phyloP scores from a whole-genome alignment of 2,113 vertebrate genomes.

The Bombycilla garrulus region DNA sequence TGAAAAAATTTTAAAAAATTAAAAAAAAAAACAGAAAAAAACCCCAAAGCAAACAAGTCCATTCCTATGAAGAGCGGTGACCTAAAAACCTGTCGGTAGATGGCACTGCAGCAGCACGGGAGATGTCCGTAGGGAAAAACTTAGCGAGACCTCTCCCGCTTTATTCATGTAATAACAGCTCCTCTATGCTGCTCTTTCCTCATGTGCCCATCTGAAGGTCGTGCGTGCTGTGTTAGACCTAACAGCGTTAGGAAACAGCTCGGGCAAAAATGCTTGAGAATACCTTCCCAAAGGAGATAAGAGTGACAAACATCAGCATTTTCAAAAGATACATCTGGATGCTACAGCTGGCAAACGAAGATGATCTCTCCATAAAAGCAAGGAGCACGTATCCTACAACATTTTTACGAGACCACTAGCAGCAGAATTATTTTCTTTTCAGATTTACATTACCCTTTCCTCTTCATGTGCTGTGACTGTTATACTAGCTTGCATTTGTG shows the following conservation, averaged over 20 bases:
- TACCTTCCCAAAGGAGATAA: neutral
- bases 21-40: neutral
- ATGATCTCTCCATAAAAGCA: neutral
- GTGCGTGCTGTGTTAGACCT: rapidly evolving
- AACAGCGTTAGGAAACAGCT: neutral
- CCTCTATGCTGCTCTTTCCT: neutral
- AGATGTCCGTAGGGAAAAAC: neutral
- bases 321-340: neutral
- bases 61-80: rapidly evolving
- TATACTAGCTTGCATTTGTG: neutral
- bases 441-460: neutral
- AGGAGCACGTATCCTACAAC: neutral
- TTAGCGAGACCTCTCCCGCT: neutral
- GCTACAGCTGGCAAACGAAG: neutral
- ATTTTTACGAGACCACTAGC: neutral
- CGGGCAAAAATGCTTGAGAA: neutral
- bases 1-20: too few relatives aligned
- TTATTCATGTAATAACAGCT: neutral
- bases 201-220: neutral
- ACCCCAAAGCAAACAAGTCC: neutral
- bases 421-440: neutral
- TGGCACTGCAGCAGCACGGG: neutral
- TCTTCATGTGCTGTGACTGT: neutral
- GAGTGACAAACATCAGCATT: neutral
- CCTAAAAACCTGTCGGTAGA: neutral